Conservation (phyloP, 2,113 vertebrate species). For the Leiothrix lutea region DNA sequence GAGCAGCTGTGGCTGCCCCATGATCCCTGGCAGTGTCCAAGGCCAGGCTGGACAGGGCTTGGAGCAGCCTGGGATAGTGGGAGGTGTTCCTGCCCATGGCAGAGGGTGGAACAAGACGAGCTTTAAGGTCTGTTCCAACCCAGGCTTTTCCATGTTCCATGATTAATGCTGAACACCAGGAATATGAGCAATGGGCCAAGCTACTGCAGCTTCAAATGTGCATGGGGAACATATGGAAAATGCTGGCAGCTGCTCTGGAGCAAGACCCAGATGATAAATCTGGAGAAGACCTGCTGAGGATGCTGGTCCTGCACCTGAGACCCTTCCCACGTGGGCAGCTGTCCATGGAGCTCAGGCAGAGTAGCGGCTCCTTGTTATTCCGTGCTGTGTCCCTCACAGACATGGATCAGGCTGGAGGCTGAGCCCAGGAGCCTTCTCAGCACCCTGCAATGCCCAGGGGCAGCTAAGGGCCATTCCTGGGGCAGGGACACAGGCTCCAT, state of each 20-base stretch:
- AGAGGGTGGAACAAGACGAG: background rate
- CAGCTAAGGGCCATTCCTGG: background rate
- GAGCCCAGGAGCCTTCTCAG: background rate
- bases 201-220: background rate
- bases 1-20: background rate
- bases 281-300: background rate
- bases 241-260: background rate
- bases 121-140: background rate
- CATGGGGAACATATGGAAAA: accelerated
- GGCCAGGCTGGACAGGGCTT: background rate
- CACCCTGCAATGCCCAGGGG: background rate
- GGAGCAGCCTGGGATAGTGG: background rate
- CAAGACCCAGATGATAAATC: background rate
- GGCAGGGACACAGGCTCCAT: accelerated
- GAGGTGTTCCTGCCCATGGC: background rate
- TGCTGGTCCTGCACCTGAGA: background rate
- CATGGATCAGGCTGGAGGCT: background rate
- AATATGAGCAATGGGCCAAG: background rate
- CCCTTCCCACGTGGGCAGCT: background rate
- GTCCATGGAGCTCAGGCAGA: background rate
- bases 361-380: accelerated
- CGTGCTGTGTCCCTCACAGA: background rate
- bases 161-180: background rate
- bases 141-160: background rate
- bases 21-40: background rate